phyloP scores from a whole-genome alignment of 2,113 vertebrate genomes.

The Pelvicachromis taeniatus region DNA sequence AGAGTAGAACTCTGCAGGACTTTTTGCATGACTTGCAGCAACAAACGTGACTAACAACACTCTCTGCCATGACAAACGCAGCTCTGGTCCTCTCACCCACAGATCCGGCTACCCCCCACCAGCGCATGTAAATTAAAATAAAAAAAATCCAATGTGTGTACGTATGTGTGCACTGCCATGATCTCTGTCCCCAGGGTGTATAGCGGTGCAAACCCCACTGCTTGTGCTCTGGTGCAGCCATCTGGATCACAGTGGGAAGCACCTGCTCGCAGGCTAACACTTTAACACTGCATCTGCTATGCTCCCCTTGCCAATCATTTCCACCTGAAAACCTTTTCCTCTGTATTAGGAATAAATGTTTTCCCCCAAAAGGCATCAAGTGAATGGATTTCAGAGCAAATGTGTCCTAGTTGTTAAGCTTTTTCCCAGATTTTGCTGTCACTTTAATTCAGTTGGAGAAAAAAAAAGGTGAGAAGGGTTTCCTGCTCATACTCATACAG shows the following conservation, averaged over 20 bases:
- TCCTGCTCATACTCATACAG: background rate
- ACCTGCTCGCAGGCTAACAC: constrained; percentile 27
- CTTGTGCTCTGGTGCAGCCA: constrained; percentile 31
- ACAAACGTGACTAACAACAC: background rate
- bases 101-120: background rate
- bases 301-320: background rate
- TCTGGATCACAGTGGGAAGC: constrained; percentile 52
- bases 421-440: background rate
- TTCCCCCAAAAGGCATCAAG: background rate
- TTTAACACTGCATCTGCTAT: constrained; percentile 39
- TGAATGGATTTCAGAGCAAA: background rate
- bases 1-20: background rate
- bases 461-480: background rate
- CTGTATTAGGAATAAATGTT: background rate
- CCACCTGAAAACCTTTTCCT: background rate
- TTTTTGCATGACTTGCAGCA: background rate
- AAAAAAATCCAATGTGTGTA: constrained; percentile 1
- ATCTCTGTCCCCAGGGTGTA: constrained; percentile 23
- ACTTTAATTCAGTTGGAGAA: background rate
- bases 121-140: constrained; percentile 1
- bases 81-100: background rate
- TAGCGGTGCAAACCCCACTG: background rate
- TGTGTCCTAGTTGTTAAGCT: background rate
- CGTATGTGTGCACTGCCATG: background rate
- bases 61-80: background rate